Evolutionary conservation across 2,797 vertebrate species (phyloP).

Genomic region (Gymnothorax reevesii): DNA sequence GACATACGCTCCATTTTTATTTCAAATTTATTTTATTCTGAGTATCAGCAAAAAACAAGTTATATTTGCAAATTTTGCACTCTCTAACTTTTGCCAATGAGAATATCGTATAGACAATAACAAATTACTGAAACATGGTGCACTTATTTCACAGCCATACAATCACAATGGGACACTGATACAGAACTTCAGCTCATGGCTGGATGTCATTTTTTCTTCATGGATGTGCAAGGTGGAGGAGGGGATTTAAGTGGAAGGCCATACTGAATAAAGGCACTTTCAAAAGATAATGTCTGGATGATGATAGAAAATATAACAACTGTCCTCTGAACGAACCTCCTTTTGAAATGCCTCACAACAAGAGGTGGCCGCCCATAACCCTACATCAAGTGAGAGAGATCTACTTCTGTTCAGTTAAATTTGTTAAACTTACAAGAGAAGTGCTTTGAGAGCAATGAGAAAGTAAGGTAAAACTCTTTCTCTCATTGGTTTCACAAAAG

Average conservation of each 20-base stretch:
- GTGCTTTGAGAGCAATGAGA: background rate
- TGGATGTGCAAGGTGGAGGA: background rate
- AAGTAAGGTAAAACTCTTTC: background rate
- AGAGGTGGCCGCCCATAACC: too few species aligned
- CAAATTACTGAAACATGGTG: background rate
- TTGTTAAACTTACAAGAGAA: background rate
- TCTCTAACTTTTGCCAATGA: background rate
- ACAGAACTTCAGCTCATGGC: background rate
- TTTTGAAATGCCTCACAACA: background rate
- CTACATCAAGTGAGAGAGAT: background rate
- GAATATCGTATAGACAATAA: background rate
- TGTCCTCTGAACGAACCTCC: background rate
- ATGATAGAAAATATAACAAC: background rate
- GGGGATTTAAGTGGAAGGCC: background rate
- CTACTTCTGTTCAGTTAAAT: slow-evolving; percentile 11
- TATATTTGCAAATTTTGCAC: too few species aligned
- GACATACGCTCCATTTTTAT: background rate
- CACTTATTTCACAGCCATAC: background rate
- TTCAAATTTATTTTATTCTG: background rate
- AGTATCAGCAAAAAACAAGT: too few species aligned
- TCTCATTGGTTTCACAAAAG: background rate
- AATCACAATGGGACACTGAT: background rate
- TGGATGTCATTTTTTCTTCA: background rate
- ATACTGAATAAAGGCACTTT: background rate
- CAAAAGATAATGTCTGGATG: background rate